A percentile compares a stretch with the other conserved stretches of the same genome.
Evolutionary conservation across 2,113 vertebrate genomes (phyloP).

Genomic region (Coptodon bakossiorum): DNA sequence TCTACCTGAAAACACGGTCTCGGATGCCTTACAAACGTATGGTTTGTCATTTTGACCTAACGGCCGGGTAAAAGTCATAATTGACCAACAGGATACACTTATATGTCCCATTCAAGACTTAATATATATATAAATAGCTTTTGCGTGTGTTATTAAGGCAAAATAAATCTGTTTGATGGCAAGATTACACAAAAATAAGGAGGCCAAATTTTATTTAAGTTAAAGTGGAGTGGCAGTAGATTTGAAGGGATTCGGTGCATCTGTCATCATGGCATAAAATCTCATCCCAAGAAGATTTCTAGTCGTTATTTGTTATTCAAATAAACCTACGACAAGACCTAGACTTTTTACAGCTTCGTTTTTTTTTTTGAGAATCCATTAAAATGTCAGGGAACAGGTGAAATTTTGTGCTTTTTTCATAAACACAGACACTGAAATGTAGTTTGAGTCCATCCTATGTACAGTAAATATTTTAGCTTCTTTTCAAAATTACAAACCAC

Average conservation of each 20-base stretch:
- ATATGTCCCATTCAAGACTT: background rate
- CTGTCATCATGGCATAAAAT: background rate
- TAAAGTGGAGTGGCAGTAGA: background rate
- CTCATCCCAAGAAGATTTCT: background rate
- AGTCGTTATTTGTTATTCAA: background rate
- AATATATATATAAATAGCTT: background rate
- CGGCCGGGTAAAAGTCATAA: background rate
- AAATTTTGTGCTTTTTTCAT: background rate
- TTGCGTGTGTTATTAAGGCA: background rate
- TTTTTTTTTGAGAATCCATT: background rate
- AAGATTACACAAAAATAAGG: background rate
- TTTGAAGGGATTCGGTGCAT: background rate
- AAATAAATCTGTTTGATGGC: background rate
- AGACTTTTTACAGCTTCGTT: background rate
- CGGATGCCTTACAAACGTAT: conserved; percentile 87
- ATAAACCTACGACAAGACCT: background rate
- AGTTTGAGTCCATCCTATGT: background rate
- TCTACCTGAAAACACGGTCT: conserved; percentile 82
- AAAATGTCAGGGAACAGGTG: background rate
- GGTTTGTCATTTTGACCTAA: background rate
- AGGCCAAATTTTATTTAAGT: background rate
- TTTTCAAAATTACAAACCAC: background rate
- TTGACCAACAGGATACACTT: background rate
- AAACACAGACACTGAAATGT: background rate
- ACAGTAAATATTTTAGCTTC: too few relatives aligned